Evolutionary conservation across 2,113 vertebrate species (phyloP).

Genomic region (Australoheros scitulus): DNA sequence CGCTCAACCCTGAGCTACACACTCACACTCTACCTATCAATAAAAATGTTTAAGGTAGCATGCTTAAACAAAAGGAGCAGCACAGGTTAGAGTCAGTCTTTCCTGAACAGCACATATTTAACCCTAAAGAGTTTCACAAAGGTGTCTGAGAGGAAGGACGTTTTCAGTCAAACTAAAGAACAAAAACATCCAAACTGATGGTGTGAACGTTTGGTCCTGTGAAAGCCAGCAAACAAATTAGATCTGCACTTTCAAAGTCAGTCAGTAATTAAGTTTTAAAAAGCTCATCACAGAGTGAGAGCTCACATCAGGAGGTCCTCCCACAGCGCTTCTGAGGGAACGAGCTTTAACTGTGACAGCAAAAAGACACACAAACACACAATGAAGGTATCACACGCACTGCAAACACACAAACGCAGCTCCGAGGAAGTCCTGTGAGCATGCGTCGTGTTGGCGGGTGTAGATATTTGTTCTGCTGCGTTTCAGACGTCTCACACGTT

Average conservation of each 20-base stretch:
- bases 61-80: too few relatives aligned
- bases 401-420: neutral
- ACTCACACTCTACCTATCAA: too few relatives aligned
- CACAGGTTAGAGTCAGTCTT: too few relatives aligned
- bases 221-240: neutral
- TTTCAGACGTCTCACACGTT: neutral
- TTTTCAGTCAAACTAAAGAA: too few relatives aligned
- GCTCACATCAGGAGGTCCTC: neutral
- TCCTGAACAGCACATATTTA: too few relatives aligned
- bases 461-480: neutral
- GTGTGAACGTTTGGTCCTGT: too few relatives aligned
- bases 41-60: too few relatives aligned
- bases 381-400: neutral
- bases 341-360: neutral
- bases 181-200: too few relatives aligned
- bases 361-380: neutral
- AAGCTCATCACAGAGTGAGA: neutral
- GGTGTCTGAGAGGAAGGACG: too few relatives aligned
- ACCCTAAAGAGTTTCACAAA: too few relatives aligned
- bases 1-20: too few relatives aligned
- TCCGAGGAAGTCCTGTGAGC: neutral
- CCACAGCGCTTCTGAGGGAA: neutral
- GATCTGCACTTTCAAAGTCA: neutral
- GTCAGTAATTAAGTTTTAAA: neutral
- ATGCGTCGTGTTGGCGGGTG: neutral